phyloP scores from a whole-genome alignment of 2,797 vertebrate genomes.

The Otolemur crassicaudatus region DNA sequence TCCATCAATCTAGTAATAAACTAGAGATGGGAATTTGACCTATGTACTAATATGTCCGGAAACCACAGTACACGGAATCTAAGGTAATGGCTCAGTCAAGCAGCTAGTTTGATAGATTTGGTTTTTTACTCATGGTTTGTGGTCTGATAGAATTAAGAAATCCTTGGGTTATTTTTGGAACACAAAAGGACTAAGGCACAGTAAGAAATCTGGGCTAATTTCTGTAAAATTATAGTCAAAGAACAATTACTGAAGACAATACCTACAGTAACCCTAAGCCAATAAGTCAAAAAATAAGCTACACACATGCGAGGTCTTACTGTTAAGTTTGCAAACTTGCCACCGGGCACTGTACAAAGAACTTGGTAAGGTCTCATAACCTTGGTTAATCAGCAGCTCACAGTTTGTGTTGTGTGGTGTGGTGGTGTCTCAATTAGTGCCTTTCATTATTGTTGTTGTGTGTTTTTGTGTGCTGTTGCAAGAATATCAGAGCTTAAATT shows the following conservation, averaged over 20 bases:
- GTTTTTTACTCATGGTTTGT: background rate
- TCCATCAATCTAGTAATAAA: background rate
- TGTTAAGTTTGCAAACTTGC: no score
- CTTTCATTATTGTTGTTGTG: no score
- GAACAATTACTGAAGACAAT: background rate
- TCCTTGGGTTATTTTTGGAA: background rate
- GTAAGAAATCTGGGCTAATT: slow-evolving; percentile 28
- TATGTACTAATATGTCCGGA: background rate
- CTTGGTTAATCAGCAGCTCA: no score
- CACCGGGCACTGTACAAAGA: no score
- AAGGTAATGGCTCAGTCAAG: background rate
- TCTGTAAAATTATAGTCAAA: background rate
- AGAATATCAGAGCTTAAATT: no score
- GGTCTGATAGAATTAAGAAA: slow-evolving; percentile 2
- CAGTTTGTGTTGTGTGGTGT: no score
- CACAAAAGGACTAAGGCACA: background rate
- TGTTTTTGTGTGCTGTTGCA: no score
- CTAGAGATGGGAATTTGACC: background rate
- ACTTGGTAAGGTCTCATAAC: no score
- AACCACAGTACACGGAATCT: background rate
- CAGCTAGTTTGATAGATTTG: background rate
- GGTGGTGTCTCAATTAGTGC: no score
- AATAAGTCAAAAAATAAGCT: slow-evolving; percentile 20
- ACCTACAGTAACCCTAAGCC: background rate
- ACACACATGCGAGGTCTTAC: background rate